Evolutionary conservation across 2,888 invertebrate species (phyloP).

Genomic region (Brachypterus glaber): DNA sequence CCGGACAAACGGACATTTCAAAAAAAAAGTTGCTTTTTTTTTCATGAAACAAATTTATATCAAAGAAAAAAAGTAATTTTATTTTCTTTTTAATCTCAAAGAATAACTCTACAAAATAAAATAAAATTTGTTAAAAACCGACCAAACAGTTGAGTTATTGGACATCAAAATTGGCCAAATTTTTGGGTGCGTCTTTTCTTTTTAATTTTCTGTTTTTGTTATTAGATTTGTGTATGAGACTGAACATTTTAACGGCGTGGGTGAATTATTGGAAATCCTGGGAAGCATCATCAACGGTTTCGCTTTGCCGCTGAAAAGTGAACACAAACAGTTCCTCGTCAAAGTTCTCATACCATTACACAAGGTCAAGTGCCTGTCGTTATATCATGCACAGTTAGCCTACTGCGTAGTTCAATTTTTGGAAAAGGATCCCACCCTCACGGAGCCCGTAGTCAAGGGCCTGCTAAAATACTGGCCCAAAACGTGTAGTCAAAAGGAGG

Average conservation of each 20-base stretch:
- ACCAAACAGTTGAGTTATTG: too few relatives aligned
- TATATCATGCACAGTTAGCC: conserved; percentile 96
- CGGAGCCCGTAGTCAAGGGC: conserved; percentile 89
- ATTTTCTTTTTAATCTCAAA: too few relatives aligned
- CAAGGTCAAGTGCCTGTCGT: conserved; percentile 83
- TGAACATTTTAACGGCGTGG: conserved; percentile 96
- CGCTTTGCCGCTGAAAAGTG: conserved; percentile 94
- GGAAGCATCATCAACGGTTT: conserved; percentile 99
- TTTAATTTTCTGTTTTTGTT: too few relatives aligned
- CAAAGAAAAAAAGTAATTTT: too few relatives aligned
- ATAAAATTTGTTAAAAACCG: too few relatives aligned
- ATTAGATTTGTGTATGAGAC: conserved; percentile 95
- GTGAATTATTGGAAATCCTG: conserved; percentile 91
- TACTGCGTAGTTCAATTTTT: conserved; percentile 99
- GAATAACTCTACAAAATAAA: too few relatives aligned
- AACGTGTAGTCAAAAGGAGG: conserved; percentile 97
- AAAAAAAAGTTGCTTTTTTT: too few relatives aligned
- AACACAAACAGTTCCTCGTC: conserved; percentile 94
- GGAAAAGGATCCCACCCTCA: conserved; percentile 84
- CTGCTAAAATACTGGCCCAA: conserved; percentile 98
- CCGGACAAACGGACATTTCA: too few relatives aligned
- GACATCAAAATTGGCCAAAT: too few relatives aligned
- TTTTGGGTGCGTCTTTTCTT: too few relatives aligned
- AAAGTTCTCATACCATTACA: conserved; percentile 92
- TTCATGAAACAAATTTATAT: too few relatives aligned